phyloP scores from a whole-genome alignment of 2,113 vertebrate genomes.

The Charina bottae region DNA sequence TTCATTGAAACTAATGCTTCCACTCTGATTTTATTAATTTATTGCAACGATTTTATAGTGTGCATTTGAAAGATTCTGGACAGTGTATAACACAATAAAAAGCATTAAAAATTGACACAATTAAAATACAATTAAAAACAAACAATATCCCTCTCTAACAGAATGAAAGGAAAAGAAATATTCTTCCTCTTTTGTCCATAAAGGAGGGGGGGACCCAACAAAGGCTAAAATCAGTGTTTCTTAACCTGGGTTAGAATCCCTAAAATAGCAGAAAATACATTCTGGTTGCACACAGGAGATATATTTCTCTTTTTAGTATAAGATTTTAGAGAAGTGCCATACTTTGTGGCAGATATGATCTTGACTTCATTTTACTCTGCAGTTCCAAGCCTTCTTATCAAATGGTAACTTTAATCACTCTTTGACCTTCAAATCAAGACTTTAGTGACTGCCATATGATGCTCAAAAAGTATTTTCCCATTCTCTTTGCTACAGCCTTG shows the following conservation, averaged over 20 bases:
- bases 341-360: neutral
- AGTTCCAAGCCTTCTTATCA: neutral
- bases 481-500: neutral
- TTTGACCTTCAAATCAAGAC: neutral
- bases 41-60: neutral
- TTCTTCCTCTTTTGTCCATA: neutral
- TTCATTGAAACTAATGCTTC: neutral
- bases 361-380: neutral
- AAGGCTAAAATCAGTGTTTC: neutral
- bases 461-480: neutral
- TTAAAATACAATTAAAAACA: neutral
- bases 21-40: neutral
- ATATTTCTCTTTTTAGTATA: neutral
- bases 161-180: neutral
- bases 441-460: neutral
- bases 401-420: neutral
- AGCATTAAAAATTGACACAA: neutral
- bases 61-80: neutral
- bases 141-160: neutral
- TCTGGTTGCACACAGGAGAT: neutral
- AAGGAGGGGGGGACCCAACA: neutral
- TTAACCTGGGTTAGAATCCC: neutral
- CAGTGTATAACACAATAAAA: slow-evolving; percentile 8
- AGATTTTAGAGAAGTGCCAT: neutral
- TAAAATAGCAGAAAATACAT: neutral